phyloP scores from a whole-genome alignment of 2,113 vertebrate species.

The Cyanocitta stelleri region DNA sequence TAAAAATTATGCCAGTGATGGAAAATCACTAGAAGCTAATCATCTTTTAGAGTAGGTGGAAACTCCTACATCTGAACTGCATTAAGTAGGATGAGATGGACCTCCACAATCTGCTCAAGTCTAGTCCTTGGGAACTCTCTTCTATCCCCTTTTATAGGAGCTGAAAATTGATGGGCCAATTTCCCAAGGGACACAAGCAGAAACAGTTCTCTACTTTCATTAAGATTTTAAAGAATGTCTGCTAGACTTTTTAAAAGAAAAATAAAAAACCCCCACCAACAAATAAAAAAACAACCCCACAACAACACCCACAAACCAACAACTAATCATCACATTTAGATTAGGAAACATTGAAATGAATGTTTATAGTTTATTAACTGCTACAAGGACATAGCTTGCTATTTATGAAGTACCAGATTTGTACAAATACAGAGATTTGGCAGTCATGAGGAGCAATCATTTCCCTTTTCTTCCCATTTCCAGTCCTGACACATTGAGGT shows the following conservation, averaged over 20 bases:
- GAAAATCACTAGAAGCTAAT: slow-evolving; percentile 30
- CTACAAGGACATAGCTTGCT: background rate
- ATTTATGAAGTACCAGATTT: background rate
- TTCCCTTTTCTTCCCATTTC: background rate
- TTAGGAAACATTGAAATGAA: background rate
- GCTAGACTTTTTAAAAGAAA: background rate
- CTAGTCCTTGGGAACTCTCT: background rate
- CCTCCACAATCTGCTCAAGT: slow-evolving; percentile 18
- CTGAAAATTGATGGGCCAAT: background rate
- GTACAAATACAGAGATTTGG: background rate
- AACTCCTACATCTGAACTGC: slow-evolving; percentile 30
- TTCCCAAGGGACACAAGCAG: background rate
- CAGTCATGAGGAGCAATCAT: background rate
- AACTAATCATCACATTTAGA: background rate
- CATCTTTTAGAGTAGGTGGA: slow-evolving; percentile 7
- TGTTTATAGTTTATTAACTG: background rate
- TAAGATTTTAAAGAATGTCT: background rate
- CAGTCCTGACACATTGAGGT: background rate
- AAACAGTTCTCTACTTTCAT: background rate
- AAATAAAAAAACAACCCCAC: too few species aligned
- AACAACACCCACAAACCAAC: background rate
- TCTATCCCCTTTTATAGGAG: background rate
- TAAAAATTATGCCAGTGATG: background rate
- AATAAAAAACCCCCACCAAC: background rate
- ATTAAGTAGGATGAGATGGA: slow-evolving; percentile 15